Conservation (phyloP, 2,113 vertebrate genomes). For the Pterocles burchelli region DNA sequence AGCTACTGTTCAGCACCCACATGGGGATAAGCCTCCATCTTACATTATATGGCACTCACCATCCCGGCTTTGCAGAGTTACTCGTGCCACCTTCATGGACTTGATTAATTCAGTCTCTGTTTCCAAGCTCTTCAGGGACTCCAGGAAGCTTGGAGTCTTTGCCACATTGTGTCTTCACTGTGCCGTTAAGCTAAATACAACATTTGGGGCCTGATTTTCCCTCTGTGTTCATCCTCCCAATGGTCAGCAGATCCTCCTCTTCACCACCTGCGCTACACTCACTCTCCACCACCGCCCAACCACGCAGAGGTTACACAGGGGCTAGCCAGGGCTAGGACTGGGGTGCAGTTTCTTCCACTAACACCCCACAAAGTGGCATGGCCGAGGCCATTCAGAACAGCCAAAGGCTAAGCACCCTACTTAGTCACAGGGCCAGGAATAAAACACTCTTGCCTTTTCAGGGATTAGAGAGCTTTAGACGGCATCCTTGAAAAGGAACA, state of each 20-base stretch:
- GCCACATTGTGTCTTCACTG: background rate
- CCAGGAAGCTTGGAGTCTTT: background rate
- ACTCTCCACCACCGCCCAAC: background rate
- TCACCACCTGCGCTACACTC: background rate
- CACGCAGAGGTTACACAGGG: rapidly evolving
- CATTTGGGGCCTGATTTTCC: background rate
- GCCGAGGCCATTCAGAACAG: background rate
- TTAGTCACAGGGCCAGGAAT: background rate
- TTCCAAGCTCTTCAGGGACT: background rate
- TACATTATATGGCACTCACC: background rate
- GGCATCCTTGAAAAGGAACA: background rate
- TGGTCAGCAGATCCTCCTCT: background rate
- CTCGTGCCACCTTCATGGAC: background rate
- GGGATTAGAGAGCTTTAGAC: background rate
- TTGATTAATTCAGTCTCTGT: background rate
- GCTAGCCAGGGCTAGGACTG: background rate
- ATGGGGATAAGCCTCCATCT: background rate
- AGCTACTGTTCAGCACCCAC: background rate
- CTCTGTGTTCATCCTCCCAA: too few species aligned
- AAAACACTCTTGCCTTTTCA: background rate
- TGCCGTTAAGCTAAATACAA: background rate
- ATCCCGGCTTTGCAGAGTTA: background rate
- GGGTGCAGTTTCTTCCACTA: background rate
- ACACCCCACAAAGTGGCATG: background rate
- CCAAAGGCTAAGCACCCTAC: background rate